Conservation (phyloP, 2,113 vertebrate genomes). For the Hippoglossus stenolepis region DNA sequence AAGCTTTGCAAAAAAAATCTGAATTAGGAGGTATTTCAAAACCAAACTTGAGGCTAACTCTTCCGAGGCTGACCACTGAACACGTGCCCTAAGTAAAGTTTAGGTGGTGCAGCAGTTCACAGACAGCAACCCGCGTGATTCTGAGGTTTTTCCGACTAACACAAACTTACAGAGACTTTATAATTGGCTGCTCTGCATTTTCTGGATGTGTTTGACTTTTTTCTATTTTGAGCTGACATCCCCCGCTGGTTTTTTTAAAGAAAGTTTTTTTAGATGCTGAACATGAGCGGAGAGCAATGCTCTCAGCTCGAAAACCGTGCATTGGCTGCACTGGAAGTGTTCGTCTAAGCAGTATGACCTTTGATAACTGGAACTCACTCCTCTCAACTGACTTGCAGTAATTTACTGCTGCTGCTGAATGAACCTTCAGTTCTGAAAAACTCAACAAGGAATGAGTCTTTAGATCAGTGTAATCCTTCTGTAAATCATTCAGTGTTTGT, state of each 20-base stretch:
- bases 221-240: constrained; percentile 61
- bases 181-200: constrained; percentile 71
- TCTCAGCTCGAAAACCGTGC: constrained; percentile 16
- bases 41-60: constrained; percentile 1
- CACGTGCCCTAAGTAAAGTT: constrained; percentile 34
- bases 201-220: constrained; percentile 31
- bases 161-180: constrained; percentile 45
- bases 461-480: not conserved
- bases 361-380: constrained; percentile 41
- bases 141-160: not conserved
- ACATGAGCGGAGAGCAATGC: constrained; percentile 10
- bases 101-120: constrained; percentile 31
- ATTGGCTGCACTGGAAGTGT: constrained; percentile 13
- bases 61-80: constrained; percentile 35
- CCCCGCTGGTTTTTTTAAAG: constrained; percentile 11
- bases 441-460: constrained; percentile 3
- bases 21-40: constrained; percentile 22
- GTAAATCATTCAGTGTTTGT: constrained; percentile 1
- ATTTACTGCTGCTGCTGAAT: constrained; percentile 12
- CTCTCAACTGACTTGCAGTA: constrained; percentile 21
- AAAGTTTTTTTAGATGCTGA: constrained; percentile 40
- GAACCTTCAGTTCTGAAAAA: not conserved
- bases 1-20: constrained; percentile 18
- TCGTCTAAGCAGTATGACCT: constrained; percentile 22
- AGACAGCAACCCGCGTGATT: constrained; percentile 42